Base-by-base conservation (phyloP, 2,113 vertebrate species). In the Lepus timidus region DNA sequence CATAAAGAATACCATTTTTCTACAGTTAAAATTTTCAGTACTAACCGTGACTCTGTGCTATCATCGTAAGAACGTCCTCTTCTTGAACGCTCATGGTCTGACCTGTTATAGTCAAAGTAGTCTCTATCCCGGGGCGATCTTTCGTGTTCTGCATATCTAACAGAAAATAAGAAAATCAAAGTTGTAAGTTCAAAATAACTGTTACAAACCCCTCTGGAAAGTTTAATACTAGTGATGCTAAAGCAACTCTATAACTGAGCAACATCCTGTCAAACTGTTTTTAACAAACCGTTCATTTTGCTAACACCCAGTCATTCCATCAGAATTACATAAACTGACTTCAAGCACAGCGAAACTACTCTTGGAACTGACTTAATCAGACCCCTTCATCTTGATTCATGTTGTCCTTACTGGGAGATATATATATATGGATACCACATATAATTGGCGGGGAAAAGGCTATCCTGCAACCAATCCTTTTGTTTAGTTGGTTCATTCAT, bases 81-180 rank as follows among this genome's bases (percentile, higher is more conserved):
- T 97, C 98, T 97, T 23, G 98, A 98, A 96, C 81, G 96, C 4
- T 98, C 98, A 33, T 98, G 95, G 73, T 99, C 98, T 49, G 98
- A 98, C 86, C 97, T 98, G 94, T 96, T 97, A 9, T 98, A 97
- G 96, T 98, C 98, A 70, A 97, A 98, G 89, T 98, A 89, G n/a
- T 98, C 98, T 98, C 97, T 98, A 36, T 97, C 97, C 96, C 90
- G 95, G 44, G 98, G 98, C 75, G 98, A 98, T 52, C 97, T 96
- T 29, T 98, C 97, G 83, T 9, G 93, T 4, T 98, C 98, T 92
- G 20, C 27, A 83, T 96, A 96, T 86, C 98, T 99, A 81, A 3
- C 36, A 7, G 71, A 82, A 95, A 95, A 88, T 73, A 78, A 98
- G 2, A 96, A 97, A 94, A 95, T 0, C 27, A 64, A 85, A 95